Evolutionary conservation across 2,888 invertebrate genomes (phyloP).

Genomic region (Allygus modestus): DNA sequence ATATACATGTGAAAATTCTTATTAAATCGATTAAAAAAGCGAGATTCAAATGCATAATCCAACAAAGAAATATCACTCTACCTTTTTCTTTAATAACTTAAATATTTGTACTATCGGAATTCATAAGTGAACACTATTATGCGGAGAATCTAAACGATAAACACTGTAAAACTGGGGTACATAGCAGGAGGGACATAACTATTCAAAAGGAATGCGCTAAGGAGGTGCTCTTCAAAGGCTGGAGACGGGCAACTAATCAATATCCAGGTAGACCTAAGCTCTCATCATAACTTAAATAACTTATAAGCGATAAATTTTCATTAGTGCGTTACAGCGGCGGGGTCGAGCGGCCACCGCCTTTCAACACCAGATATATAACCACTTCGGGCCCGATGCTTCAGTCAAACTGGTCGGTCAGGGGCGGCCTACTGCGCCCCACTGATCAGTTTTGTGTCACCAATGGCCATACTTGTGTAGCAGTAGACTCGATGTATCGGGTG

Average conservation of each 20-base stretch:
- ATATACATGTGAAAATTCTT: no score
- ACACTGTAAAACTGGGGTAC: constrained; percentile 31
- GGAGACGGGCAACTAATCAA: constrained; percentile 41
- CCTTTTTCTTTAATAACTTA: no score
- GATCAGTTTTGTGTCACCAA: neutral
- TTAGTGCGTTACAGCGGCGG: constrained; percentile 59
- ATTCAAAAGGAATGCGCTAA: constrained; percentile 56
- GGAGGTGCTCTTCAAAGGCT: constrained; percentile 50
- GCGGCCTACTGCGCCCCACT: constrained; percentile 1
- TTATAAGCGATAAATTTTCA: constrained; percentile 68
- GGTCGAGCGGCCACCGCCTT: constrained; percentile 41
- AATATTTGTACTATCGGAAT: no score
- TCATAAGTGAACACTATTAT: constrained; percentile 24
- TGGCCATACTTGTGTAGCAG: no score
- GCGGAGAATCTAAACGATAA: constrained; percentile 9
- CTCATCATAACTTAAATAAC: constrained; percentile 64
- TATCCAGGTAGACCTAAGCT: constrained; percentile 56
- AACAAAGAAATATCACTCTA: no score
- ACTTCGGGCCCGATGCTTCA: neutral
- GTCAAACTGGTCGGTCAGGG: neutral
- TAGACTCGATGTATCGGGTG: no score
- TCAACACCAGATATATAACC: constrained; percentile 55
- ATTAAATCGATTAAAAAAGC: no score
- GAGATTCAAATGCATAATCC: no score
- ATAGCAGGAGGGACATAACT: constrained; percentile 54